phyloP scores from a whole-genome alignment of 2,888 invertebrate genomes.

The Cepaea hortensis region DNA sequence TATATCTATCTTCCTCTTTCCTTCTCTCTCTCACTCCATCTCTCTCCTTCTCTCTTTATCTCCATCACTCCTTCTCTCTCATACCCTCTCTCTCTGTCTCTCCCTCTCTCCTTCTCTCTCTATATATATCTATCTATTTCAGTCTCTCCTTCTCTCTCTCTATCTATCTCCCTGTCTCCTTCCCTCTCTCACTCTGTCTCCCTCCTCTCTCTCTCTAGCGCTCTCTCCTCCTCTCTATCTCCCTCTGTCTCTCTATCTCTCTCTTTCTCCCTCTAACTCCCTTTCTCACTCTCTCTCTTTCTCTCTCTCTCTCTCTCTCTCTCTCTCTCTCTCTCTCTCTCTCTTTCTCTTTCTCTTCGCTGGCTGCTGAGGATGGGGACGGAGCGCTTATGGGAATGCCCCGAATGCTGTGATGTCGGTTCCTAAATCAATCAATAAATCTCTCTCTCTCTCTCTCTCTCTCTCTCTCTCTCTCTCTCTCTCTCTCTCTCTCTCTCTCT shows the following conservation, averaged over 20 bases:
- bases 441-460: neutral
- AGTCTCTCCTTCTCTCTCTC: neutral
- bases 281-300: neutral
- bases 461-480: too few relatives aligned
- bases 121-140: neutral
- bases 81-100: neutral
- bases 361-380: too few relatives aligned
- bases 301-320: neutral
- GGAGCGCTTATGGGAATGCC: too few relatives aligned
- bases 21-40: neutral
- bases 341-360: neutral
- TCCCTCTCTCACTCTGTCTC: neutral
- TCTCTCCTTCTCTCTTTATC: neutral
- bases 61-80: neutral
- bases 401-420: too few relatives aligned
- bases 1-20: neutral
- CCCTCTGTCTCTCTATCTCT: neutral
- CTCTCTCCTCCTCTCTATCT: neutral
- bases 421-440: too few relatives aligned
- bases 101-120: neutral
- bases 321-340: neutral
- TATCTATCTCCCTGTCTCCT: neutral
- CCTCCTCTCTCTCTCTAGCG: conserved; percentile 4
- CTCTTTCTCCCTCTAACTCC: neutral
- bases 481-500: too few relatives aligned